Percentiles rank a stretch among this genome's conserved stretches.
phyloP scores from a whole-genome alignment of 2,113 vertebrate species.

The Neotragus moschatus region DNA sequence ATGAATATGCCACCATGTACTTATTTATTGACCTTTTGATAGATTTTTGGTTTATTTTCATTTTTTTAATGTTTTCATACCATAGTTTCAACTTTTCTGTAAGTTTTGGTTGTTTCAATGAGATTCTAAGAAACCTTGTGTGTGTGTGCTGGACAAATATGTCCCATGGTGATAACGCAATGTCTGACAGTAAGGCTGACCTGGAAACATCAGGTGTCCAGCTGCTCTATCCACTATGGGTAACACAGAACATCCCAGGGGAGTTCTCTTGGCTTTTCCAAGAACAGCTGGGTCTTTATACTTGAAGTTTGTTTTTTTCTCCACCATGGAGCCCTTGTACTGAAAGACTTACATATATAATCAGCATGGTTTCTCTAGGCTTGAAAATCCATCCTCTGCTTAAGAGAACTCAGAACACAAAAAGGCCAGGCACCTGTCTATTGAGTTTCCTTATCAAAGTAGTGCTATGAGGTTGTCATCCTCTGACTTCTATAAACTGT shows the following conservation, averaged over 20 bases:
- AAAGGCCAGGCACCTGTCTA: not conserved
- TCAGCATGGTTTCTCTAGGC: constrained; percentile 4
- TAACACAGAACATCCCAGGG: not conserved
- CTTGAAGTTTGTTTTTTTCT: not conserved
- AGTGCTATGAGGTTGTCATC: not conserved
- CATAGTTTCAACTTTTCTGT: not conserved
- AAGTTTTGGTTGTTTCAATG: not conserved
- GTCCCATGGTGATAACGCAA: not conserved
- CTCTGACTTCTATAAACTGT: not conserved
- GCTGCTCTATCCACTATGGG: not conserved
- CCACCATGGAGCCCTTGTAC: not conserved
- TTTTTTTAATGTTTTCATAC: not conserved
- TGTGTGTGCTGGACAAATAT: not conserved
- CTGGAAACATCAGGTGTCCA: not conserved
- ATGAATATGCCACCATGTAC: not conserved
- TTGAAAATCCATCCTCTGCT: not conserved
- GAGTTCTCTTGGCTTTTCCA: not conserved
- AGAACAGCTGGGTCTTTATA: not conserved
- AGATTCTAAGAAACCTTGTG: not conserved
- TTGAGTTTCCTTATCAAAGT: not conserved
- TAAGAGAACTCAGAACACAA: constrained; percentile 3
- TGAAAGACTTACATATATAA: not conserved
- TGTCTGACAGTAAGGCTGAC: not conserved
- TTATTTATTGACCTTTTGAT: not conserved
- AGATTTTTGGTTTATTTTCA: not conserved